A percentile compares a stretch with the other conserved stretches of the same genome.
Conservation (phyloP, 2,797 vertebrate genomes). For the Urophycis tenuis region DNA sequence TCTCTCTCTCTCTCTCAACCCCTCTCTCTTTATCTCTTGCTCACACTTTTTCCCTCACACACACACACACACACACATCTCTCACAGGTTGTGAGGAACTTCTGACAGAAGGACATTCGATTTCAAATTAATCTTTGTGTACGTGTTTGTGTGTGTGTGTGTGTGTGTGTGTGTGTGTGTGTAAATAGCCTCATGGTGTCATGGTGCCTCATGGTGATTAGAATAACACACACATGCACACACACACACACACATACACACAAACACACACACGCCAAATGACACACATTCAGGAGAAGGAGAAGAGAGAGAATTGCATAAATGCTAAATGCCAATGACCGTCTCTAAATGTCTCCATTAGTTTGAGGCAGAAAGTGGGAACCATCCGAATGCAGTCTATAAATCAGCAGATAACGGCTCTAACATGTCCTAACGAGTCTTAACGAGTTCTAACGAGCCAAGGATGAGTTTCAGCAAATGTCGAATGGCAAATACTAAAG, state of each 20-base stretch:
- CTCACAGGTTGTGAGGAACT: too few relatives aligned
- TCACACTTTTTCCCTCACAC: too few relatives aligned
- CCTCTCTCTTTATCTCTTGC: too few relatives aligned
- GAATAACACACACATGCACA: too few relatives aligned
- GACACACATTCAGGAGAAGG: background rate
- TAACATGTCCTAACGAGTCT: conserved; percentile 46
- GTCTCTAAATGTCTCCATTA: conserved; percentile 41
- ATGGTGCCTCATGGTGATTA: too few relatives aligned
- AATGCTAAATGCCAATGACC: conserved; percentile 47
- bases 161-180: too few relatives aligned
- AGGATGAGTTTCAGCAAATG: conserved; percentile 34
- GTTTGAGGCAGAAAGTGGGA: conserved; percentile 34
- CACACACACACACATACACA: background rate
- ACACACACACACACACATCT: too few relatives aligned
- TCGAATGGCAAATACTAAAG: conserved; percentile 27
- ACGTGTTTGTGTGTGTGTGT: too few relatives aligned
- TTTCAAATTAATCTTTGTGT: too few relatives aligned
- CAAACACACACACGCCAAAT: background rate
- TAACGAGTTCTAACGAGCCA: conserved; percentile 52
- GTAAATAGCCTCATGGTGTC: too few relatives aligned
- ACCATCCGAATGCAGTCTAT: conserved; percentile 38
- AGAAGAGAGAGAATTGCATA: conserved; percentile 20
- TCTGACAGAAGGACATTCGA: too few relatives aligned
- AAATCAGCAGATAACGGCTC: conserved; percentile 48
- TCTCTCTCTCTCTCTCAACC: too few relatives aligned